phyloP scores from a whole-genome alignment of 2,797 vertebrate species.

The Neosalanx taihuensis region DNA sequence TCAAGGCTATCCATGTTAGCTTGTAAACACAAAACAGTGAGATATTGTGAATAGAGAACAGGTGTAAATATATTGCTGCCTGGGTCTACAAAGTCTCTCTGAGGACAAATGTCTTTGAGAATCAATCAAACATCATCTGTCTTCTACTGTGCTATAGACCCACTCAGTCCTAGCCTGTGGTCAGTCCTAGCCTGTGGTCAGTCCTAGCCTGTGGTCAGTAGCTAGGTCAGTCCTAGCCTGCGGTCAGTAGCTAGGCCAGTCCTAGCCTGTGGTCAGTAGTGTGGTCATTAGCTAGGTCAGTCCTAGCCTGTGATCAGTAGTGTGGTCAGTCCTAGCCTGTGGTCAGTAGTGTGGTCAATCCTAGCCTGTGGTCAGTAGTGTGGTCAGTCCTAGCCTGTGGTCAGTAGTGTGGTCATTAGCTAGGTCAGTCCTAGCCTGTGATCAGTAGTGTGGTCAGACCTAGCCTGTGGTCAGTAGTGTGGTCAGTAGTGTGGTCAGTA shows the following conservation, averaged over 20 bases:
- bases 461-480: too few species aligned
- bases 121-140: background rate
- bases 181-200: background rate
- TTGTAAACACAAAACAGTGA: slow-evolving; percentile 76
- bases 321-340: too few species aligned
- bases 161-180: background rate
- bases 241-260: too few species aligned
- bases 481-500: too few species aligned
- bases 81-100: background rate
- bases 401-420: too few species aligned
- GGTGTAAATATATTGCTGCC: slow-evolving; percentile 1
- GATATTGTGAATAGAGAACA: slow-evolving; percentile 42
- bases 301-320: too few species aligned
- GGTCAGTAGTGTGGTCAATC: too few species aligned
- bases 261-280: background rate
- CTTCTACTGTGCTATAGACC: background rate
- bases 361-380: too few species aligned
- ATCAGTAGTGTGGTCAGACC: too few species aligned
- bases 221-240: background rate
- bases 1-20: slow-evolving; percentile 99
- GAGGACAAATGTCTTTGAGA: background rate
- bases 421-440: too few species aligned
- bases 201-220: background rate
- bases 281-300: background rate
- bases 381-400: too few species aligned